Conservation (phyloP, 2,113 vertebrate genomes). For the Nicator chloris region DNA sequence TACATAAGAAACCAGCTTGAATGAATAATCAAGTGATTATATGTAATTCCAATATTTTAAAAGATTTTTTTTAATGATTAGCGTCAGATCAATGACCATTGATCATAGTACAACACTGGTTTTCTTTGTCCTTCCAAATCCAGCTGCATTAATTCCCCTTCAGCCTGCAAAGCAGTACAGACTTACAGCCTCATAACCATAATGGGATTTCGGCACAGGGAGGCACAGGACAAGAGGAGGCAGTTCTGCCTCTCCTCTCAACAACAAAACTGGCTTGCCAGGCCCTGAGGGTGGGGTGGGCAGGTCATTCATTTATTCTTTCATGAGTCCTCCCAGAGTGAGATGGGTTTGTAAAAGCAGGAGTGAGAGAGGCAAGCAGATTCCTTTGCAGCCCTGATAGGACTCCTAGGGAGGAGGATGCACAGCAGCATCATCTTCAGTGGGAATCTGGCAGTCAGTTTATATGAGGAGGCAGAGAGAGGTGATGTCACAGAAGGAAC, state of each 20-base stretch:
- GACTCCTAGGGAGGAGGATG: neutral
- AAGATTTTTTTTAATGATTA: slow-evolving; percentile 60
- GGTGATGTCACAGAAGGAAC: neutral
- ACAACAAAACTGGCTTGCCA: neutral
- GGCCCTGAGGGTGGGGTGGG: neutral
- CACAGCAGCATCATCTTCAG: rapidly evolving
- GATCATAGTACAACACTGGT: slow-evolving; percentile 52
- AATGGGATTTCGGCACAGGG: neutral
- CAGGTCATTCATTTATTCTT: neutral
- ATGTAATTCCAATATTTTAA: slow-evolving; percentile 57
- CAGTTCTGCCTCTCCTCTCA: neutral
- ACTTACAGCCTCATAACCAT: neutral
- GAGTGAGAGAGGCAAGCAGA: neutral
- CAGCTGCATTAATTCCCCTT: slow-evolving; percentile 61
- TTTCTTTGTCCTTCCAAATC: slow-evolving; percentile 71
- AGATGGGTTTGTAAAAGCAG: neutral
- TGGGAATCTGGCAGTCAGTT: neutral
- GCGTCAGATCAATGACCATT: slow-evolving; percentile 41
- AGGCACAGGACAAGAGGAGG: neutral
- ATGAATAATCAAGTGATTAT: slow-evolving; percentile 49
- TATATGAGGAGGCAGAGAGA: neutral
- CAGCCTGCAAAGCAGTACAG: neutral
- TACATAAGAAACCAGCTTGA: neutral
- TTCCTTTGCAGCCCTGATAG: neutral
- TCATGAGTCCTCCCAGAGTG: neutral